Conservation (phyloP, 37 sponge, comb jelly and placozoan species). For the Halichondria panicea region DNA sequence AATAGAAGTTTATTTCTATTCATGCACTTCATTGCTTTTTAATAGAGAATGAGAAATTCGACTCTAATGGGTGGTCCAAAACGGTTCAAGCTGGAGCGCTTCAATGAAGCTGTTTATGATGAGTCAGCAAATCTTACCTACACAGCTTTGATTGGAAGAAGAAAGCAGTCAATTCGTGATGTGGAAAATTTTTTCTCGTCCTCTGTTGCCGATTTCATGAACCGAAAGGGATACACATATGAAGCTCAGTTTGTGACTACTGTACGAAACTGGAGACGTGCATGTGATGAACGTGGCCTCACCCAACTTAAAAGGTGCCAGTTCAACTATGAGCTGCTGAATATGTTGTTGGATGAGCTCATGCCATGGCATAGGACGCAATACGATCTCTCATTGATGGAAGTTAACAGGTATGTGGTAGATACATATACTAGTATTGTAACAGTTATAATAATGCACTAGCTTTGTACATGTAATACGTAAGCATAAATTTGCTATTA, state of each 20-base stretch:
- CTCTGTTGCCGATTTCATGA: not conserved
- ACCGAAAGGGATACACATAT: not conserved
- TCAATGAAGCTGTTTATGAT: slow-evolving; percentile 11
- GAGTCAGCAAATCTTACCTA: slow-evolving; percentile 11
- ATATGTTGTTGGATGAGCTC: slow-evolving; percentile 20
- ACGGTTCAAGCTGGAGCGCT: slow-evolving; percentile 1
- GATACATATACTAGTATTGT: not conserved
- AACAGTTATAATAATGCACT: not conserved
- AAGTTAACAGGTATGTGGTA: slow-evolving; percentile 18
- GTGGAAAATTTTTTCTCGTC: slow-evolving; percentile 8
- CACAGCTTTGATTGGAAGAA: slow-evolving; percentile 23
- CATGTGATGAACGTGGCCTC: slow-evolving; percentile 44
- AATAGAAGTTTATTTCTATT: not conserved
- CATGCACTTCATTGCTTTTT: not conserved
- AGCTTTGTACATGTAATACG: not conserved
- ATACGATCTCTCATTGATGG: slow-evolving; percentile 8
- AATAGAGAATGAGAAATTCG: slow-evolving; percentile 1
- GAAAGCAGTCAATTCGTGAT: slow-evolving; percentile 36
- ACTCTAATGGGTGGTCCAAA: slow-evolving; percentile 14
- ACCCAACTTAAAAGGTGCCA: not conserved
- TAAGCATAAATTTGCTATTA: not conserved
- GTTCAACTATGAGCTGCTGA: slow-evolving; percentile 25
- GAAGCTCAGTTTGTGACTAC: slow-evolving; percentile 26
- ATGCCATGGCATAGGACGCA: slow-evolving; percentile 28
- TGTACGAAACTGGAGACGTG: slow-evolving; percentile 31